A percentile compares a stretch with the other conserved stretches of the same genome.
Evolutionary conservation across 2,797 vertebrate species (phyloP).

Genomic region (Aythya fuligula): DNA sequence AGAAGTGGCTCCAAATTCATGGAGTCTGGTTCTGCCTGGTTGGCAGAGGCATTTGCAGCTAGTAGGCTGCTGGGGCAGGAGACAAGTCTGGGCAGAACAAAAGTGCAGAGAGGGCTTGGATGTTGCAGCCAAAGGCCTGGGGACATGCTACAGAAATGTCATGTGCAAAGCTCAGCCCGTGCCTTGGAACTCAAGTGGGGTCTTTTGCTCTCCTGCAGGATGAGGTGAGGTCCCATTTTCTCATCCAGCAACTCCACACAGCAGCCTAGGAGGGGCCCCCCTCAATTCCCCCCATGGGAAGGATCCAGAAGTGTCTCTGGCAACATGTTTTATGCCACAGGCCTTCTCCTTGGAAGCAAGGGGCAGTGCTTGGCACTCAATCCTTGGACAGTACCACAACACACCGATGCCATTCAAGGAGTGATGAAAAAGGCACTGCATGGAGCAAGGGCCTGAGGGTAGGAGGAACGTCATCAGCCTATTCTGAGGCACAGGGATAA

Average conservation of each 20-base stretch:
- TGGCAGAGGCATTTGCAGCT: neutral
- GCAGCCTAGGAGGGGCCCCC: accelerated
- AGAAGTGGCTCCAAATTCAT: neutral
- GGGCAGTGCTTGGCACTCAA: neutral
- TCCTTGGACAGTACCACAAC: neutral
- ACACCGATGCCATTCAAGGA: too few relatives aligned
- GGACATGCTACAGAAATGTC: neutral
- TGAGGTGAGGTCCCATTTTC: neutral
- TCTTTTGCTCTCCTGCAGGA: neutral
- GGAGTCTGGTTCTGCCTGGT: neutral
- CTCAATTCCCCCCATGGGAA: too few relatives aligned
- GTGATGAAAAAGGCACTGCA: neutral
- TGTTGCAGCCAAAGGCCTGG: neutral
- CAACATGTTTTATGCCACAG: neutral
- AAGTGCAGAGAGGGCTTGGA: neutral
- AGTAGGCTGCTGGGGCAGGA: neutral
- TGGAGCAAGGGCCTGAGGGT: neutral
- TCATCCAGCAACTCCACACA: neutral
- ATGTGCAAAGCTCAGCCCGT: neutral
- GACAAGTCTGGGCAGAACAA: neutral
- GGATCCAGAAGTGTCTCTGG: neutral
- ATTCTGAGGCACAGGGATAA: neutral
- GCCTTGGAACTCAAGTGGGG: neutral
- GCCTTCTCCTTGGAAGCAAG: neutral
- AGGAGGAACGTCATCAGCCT: neutral